Evolutionary conservation across 2,797 vertebrate species (phyloP).

Genomic region (Presbytis comata): DNA sequence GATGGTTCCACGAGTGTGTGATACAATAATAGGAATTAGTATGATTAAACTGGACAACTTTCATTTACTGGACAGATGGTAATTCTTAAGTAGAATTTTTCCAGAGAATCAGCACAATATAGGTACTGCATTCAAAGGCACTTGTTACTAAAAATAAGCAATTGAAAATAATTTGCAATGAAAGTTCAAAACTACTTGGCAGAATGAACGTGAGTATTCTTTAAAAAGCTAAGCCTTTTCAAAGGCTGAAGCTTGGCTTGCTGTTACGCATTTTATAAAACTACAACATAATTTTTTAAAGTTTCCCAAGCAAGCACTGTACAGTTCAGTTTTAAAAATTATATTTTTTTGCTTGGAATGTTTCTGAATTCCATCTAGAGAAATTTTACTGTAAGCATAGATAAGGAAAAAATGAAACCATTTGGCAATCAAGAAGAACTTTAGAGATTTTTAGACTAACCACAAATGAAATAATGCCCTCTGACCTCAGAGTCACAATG

Average conservation of each 20-base stretch:
- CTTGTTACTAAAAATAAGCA: neutral
- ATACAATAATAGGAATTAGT: neutral
- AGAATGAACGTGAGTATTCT: neutral
- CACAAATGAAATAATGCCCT: neutral
- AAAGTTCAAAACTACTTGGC: neutral
- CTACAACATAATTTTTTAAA: neutral
- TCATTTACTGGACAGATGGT: constrained; percentile 14
- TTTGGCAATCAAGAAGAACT: constrained; percentile 2
- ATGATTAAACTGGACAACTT: neutral
- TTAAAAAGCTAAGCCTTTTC: neutral
- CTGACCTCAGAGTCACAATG: neutral
- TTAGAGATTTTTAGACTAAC: neutral
- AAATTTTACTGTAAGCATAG: constrained; percentile 3
- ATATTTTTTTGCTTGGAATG: neutral
- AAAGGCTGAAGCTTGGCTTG: neutral
- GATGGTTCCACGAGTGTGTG: neutral
- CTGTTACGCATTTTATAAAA: neutral
- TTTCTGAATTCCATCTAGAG: neutral
- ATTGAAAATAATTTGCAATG: constrained; percentile 22
- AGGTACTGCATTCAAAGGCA: neutral
- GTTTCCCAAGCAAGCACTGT: neutral
- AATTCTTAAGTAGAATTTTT: neutral
- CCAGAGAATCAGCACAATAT: neutral
- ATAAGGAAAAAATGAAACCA: neutral
- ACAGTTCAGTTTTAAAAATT: neutral